Conservation (phyloP, 2,797 vertebrate species). For the Micropoecilia bifurca region DNA sequence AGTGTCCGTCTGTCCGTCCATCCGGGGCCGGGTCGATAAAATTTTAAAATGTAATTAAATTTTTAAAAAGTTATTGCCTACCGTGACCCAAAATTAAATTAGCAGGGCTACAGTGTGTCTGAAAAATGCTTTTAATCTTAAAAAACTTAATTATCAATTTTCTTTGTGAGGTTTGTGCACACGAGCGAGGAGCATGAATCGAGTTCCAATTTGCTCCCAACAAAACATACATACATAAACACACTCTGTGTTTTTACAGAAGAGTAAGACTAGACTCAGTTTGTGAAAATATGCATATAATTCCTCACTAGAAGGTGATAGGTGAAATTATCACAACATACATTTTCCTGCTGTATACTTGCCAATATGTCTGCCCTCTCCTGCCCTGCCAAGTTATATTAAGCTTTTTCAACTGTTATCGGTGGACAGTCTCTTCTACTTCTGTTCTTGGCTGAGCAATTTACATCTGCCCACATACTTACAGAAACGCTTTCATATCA, state of each 20-base stretch:
- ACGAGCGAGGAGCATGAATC: background rate
- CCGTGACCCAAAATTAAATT: background rate
- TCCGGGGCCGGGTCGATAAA: too few relatives aligned
- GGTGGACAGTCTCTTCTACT: background rate
- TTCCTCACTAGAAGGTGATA: background rate
- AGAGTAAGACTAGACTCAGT: background rate
- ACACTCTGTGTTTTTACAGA: background rate
- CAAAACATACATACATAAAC: background rate
- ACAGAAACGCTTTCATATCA: background rate
- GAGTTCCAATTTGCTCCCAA: background rate
- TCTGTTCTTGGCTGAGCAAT: background rate
- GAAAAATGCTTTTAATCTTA: background rate
- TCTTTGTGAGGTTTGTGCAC: background rate
- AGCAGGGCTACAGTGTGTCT: background rate
- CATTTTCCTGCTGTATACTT: background rate
- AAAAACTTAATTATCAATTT: background rate
- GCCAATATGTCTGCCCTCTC: background rate
- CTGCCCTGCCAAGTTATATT: background rate
- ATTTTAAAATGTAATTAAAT: too few relatives aligned
- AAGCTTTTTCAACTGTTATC: background rate
- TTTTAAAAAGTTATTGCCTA: too few relatives aligned
- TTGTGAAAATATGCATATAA: background rate
- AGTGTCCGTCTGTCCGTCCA: too few relatives aligned
- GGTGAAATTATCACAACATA: background rate
- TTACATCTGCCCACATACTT: conserved; percentile 1